phyloP scores from a whole-genome alignment of 1,140 invertebrate genomes.

The Dreissena polymorpha region DNA sequence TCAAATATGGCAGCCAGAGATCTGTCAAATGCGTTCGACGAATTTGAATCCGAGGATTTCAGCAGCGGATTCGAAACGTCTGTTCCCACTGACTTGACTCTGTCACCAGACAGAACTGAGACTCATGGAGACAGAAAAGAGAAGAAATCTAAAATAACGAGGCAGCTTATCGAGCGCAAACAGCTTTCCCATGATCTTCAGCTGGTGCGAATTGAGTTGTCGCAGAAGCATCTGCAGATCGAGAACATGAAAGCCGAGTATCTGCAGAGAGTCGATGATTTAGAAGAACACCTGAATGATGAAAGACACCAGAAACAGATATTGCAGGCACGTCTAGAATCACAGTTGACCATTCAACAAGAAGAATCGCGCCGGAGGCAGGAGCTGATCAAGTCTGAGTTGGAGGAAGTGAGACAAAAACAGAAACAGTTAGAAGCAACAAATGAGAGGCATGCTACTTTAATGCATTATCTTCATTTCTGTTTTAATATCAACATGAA shows the following conservation, averaged over 20 bases:
- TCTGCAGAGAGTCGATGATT: slow-evolving; percentile 75
- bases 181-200: slow-evolving; percentile 79
- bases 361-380: slow-evolving; percentile 76
- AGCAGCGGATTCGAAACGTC: slow-evolving; percentile 73
- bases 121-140: slow-evolving; percentile 56
- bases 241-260: slow-evolving; percentile 78
- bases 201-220: slow-evolving; percentile 79
- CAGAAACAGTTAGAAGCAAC: slow-evolving; percentile 78
- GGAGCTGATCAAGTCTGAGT: slow-evolving; percentile 74
- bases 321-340: slow-evolving; percentile 76
- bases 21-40: slow-evolving; percentile 74
- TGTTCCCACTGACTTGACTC: slow-evolving; percentile 74
- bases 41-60: slow-evolving; percentile 73
- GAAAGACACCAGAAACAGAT: slow-evolving; percentile 78
- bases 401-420: slow-evolving; percentile 74
- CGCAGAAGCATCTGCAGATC: slow-evolving; percentile 76
- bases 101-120: slow-evolving; percentile 73
- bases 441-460: slow-evolving; percentile 70
- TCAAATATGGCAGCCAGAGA: slow-evolving; percentile 70
- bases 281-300: slow-evolving; percentile 79
- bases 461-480: neutral
- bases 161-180: slow-evolving; percentile 76
- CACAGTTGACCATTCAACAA: slow-evolving; percentile 76
- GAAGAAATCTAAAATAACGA: slow-evolving; percentile 69
- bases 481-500: too few species aligned